Evolutionary conservation across 2,888 invertebrate genomes (phyloP), one percentile per base, ranked within the genome.

Genomic region (Oeneis ivallda): DNA sequence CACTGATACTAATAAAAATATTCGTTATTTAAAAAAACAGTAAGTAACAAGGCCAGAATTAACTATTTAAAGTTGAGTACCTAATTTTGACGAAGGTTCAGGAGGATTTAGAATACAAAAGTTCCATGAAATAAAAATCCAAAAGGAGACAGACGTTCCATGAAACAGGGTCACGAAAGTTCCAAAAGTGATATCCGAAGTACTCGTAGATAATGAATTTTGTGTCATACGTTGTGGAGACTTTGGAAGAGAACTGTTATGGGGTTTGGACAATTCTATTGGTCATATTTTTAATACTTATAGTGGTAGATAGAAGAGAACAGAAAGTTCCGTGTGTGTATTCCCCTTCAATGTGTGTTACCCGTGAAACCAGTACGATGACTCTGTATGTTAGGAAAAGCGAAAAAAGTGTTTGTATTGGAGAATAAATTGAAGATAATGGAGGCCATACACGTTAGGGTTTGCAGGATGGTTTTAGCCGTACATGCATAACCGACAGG

Each of bases 241-340:
- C 60, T 47, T 53, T 82, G 26, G 81, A 82, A 69, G 77, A 78
- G 0, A 65, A 79, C 39, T 77, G 79, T 43, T 75, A 70, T 8
- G 34, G 49, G 1, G 70, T 77, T 0, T 82, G 76, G 68, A 15
- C 73, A 3, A 6, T 76, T 5, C 43, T 81, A 1, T 58, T 75
- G 0, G 53, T 74, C 9, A 60, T 75, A 60, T 79, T 81, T 41
- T 11, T 78, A 7, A 53, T 71, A 11, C 53, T 71, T 10, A 15
- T 69, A 34, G 13, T 69, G 7, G 26, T 70, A 13, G 53, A 70
- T 49, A 26, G n/a, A 26, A 58, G 13, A 41, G 34, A 64, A 41
- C 50, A 47, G 10, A n/a, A 37, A 58, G 13, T 1, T 19, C n/a
- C 13, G 1, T 41, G 53, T 53, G 53, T 34, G 3, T 9, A n/a